Evolutionary conservation across 2,888 invertebrate species (phyloP).

Genomic region (Orthonychiurus folsomi): DNA sequence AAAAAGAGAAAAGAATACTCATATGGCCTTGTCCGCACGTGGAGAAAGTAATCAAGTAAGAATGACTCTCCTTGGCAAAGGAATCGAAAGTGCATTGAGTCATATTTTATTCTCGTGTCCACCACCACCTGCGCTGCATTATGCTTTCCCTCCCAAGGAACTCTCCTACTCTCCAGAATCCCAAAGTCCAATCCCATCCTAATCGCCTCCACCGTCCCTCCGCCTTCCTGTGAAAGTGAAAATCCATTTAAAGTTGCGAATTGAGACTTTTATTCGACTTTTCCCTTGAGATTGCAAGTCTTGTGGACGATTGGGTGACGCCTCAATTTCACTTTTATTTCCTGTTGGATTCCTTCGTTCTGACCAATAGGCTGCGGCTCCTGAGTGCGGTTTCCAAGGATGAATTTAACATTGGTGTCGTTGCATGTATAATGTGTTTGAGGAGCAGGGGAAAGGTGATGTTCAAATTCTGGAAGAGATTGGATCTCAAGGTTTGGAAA

Average conservation of each 20-base stretch:
- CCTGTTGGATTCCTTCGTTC: too few relatives aligned
- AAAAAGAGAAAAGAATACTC: neutral
- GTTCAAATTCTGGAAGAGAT: too few relatives aligned
- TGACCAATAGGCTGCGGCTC: too few relatives aligned
- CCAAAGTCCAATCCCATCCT: constrained; percentile 1
- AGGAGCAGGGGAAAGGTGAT: too few relatives aligned
- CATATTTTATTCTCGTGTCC: constrained; percentile 12
- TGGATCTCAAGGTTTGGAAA: too few relatives aligned
- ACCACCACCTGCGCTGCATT: constrained; percentile 9
- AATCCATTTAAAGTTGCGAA: neutral
- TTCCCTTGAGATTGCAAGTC: neutral
- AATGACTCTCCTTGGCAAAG: constrained; percentile 16
- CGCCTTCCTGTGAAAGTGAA: neutral
- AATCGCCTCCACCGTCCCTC: neutral
- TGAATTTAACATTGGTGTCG: too few relatives aligned
- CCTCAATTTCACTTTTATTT: too few relatives aligned
- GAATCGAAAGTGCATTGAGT: constrained; percentile 19
- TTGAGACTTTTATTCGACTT: neutral
- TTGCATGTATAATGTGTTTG: too few relatives aligned
- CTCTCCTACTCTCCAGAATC: constrained; percentile 5
- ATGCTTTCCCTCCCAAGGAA: neutral
- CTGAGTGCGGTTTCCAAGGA: too few relatives aligned
- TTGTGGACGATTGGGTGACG: too few relatives aligned
- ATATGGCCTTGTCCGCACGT: constrained; percentile 8
- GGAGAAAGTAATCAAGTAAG: constrained; percentile 18